Percentiles rank a stretch among this genome's conserved stretches.
phyloP scores from a whole-genome alignment of 1,140 invertebrate species.

The Tachypleus tridentatus region DNA sequence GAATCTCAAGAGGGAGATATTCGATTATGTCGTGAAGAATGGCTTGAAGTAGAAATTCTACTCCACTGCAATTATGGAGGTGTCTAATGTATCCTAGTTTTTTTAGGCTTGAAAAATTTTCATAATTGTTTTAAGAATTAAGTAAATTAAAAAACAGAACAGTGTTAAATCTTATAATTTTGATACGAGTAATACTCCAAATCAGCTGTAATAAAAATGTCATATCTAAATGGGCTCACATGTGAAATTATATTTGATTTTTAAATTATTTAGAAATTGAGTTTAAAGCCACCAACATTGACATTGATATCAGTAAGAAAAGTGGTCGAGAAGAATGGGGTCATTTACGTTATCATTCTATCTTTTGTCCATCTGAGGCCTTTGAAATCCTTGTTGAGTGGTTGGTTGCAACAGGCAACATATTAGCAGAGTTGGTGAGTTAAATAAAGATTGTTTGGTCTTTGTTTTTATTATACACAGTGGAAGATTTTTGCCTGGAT shows the following conservation, averaged over 20 bases:
- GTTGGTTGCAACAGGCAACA: slow-evolving; percentile 86
- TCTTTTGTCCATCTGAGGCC: slow-evolving; percentile 71
- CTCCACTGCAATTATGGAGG: neutral
- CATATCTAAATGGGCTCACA: too few relatives aligned
- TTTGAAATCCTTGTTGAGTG: slow-evolving; percentile 92
- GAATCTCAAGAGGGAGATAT: slow-evolving; percentile 38
- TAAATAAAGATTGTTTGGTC: too few relatives aligned
- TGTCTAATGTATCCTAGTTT: neutral
- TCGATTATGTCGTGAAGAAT: slow-evolving; percentile 73
- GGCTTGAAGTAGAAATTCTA: slow-evolving; percentile 68
- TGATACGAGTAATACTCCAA: too few relatives aligned
- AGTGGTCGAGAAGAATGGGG: slow-evolving; percentile 92
- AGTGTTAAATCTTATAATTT: too few relatives aligned
- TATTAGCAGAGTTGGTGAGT: slow-evolving; percentile 69
- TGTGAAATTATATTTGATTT: too few relatives aligned
- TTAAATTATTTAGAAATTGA: slow-evolving; percentile 36
- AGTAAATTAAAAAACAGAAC: too few relatives aligned
- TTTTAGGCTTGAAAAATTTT: too few relatives aligned
- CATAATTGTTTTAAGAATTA: too few relatives aligned
- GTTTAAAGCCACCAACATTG: slow-evolving; percentile 63
- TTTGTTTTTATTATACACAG: too few relatives aligned
- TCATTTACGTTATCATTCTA: slow-evolving; percentile 78
- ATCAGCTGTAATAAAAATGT: too few relatives aligned
- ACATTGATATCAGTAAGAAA: slow-evolving; percentile 73
- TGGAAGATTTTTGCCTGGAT: too few relatives aligned